Base-by-base conservation (phyloP, 2,888 invertebrate genomes). In the Harpalus rubripes region DNA sequence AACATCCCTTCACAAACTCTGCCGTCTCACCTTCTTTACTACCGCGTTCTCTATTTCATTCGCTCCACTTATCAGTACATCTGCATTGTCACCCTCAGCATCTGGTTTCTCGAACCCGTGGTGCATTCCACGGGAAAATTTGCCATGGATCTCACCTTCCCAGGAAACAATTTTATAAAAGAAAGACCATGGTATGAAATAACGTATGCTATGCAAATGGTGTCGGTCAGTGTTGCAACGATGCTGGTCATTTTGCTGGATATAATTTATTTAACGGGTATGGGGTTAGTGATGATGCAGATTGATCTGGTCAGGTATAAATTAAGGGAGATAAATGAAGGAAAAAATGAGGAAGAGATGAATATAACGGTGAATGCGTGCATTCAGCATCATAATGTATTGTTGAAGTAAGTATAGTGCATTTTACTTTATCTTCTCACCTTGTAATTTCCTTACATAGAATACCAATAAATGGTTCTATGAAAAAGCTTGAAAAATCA, bases 41-140 rank as follows among this genome's bases (percentile, higher is more conserved):
- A 59, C 16, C 59, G 15, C 15, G 18, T 59, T 4, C 15, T 59
- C 3, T 16, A 15, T 8, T 8, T 7, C 18, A 59, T 59, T 7
- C 6, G 16, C 0, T 59, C 18, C 15, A 7, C 7, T 10, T 12
- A 59, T 59, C 59, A 8, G 1, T 0, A 0, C 59, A 59, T n/a
- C 18, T n/a, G 15, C 6, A 0, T 3, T 15, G 16, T 59, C 8
- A 16, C 7, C 18, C 7, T 56, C 1, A 7, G 7, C n/a, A 18
- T 59, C 18, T 59, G 59, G 59, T 59, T 59, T 59, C 15, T 59
- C 16, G 59, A 59, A 59, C 59, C 59, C 12, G 1, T 59, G 7
- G 7, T 59, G 18, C 16, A 59, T 8, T 16, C 15, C 0, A 18
- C 59, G 15, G 18, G 59, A 59, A 59, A 6, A 18, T 59, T 59